These are phyloP conservation scores for Corynorhinus townsendii DNA, from an alignment of 2,113 vertebrate genomes.

Conservation along the genomic window DNA sequence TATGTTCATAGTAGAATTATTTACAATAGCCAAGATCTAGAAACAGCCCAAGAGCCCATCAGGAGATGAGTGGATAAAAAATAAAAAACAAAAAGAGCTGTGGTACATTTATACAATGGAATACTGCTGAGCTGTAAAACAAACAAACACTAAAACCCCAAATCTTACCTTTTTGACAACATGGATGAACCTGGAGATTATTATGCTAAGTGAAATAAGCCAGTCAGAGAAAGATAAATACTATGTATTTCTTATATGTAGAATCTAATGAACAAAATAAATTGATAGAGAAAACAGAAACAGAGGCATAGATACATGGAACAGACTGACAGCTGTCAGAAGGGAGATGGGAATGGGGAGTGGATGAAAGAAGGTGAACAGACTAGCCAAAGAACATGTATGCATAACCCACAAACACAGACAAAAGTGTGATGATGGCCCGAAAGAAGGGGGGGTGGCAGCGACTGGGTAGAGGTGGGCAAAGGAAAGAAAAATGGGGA, in stretches of 20 bases:
- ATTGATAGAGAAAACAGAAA: not conserved
- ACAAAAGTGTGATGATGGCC: not conserved
- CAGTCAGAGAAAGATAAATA: not conserved
- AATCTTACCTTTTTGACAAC: not conserved
- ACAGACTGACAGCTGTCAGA: not conserved
- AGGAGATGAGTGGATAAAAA: not conserved
- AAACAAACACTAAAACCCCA: not conserved
- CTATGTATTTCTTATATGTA: not conserved
- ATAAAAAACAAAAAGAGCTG: not conserved
- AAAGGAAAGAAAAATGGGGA: not conserved
- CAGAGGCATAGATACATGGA: not conserved
- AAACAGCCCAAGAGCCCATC: not conserved
- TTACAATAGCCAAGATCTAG: not conserved
- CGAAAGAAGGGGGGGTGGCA: not conserved
- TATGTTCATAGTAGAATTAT: not conserved
- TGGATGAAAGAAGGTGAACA: not conserved
- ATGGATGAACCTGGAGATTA: not conserved
- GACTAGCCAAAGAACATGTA: not conserved
- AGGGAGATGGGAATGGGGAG: not conserved
- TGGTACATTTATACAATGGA: not conserved
- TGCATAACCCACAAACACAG: not conserved
- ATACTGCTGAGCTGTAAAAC: not conserved
- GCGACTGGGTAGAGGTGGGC: not conserved
- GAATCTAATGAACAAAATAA: not conserved
- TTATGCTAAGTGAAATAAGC: not conserved